phyloP scores from a whole-genome alignment of 2,888 invertebrate genomes.

The Melolontha melolontha region DNA sequence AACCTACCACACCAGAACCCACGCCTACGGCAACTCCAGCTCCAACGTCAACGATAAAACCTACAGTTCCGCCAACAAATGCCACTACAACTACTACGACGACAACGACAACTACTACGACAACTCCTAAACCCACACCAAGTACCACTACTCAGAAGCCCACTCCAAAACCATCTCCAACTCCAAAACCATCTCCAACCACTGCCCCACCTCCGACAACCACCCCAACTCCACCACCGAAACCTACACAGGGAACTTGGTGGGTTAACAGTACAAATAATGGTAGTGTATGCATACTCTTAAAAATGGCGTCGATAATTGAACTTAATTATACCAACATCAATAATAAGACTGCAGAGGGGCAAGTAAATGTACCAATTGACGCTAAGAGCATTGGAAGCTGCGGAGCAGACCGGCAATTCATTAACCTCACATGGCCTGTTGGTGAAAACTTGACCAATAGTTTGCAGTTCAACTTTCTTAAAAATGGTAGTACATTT shows the following conservation, averaged over 20 bases:
- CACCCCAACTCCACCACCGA: constrained; percentile 54
- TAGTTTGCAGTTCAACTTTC: constrained; percentile 49
- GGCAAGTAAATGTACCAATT: constrained; percentile 65
- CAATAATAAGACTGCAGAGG: constrained; percentile 56
- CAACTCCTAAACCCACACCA: constrained; percentile 43
- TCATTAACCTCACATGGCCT: constrained; percentile 63
- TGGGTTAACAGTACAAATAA: constrained; percentile 59
- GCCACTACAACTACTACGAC: constrained; percentile 56
- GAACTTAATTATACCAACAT: constrained; percentile 69
- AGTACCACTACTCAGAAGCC: constrained; percentile 48
- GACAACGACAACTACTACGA: constrained; percentile 48
- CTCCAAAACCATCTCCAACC: constrained; percentile 62
- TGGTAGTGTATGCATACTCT: constrained; percentile 72
- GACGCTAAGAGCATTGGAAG: constrained; percentile 61
- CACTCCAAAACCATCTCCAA: constrained; percentile 60
- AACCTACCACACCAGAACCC: too few relatives aligned
- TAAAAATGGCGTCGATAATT: constrained; percentile 76
- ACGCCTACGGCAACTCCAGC: background rate
- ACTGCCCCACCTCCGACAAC: constrained; percentile 58
- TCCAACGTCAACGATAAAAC: background rate
- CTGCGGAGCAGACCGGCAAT: constrained; percentile 61
- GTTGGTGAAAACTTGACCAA: constrained; percentile 35
- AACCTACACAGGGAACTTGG: constrained; percentile 68
- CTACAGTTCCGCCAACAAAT: constrained; percentile 44
- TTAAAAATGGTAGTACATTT: constrained; percentile 51